Percentiles rank a stretch among this genome's conserved stretches.
phyloP scores from a whole-genome alignment of 2,888 invertebrate species.

The Zeuzera pyrina region DNA sequence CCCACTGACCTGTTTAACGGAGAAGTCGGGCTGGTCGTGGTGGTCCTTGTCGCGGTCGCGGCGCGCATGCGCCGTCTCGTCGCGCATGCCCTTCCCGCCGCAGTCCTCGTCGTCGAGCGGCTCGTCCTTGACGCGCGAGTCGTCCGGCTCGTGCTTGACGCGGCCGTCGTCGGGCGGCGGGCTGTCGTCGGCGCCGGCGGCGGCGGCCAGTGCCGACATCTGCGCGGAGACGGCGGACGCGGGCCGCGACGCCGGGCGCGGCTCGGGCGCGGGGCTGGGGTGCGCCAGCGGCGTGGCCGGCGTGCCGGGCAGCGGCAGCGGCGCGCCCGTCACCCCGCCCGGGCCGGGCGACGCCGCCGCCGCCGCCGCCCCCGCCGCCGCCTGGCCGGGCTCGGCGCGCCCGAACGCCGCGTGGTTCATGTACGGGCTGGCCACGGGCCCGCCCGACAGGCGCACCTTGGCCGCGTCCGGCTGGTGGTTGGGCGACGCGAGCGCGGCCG shows the following conservation, averaged over 20 bases:
- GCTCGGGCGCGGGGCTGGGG: slow-evolving; percentile 25
- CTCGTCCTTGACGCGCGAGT: slow-evolving; percentile 80
- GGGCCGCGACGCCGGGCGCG: slow-evolving; percentile 70
- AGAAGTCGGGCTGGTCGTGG: slow-evolving; percentile 36
- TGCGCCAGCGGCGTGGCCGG: slow-evolving; percentile 57
- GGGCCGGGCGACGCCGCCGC: slow-evolving; percentile 47
- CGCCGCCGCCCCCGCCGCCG: slow-evolving; percentile 54
- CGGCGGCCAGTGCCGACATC: slow-evolving; percentile 81
- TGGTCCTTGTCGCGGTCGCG: slow-evolving; percentile 66
- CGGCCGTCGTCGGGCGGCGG: slow-evolving; percentile 65
- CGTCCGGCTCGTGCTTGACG: slow-evolving; percentile 47
- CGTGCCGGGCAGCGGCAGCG: slow-evolving; percentile 49
- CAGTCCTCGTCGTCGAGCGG: slow-evolving; percentile 70
- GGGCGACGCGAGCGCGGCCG: slow-evolving; percentile 66
- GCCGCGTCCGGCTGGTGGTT: slow-evolving; percentile 72
- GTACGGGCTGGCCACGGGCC: slow-evolving; percentile 73
- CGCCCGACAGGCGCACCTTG: slow-evolving; percentile 70
- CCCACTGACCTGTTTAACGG: no score
- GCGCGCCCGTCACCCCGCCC: slow-evolving; percentile 60
- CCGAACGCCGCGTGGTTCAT: slow-evolving; percentile 54
- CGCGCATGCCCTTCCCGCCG: slow-evolving; percentile 76
- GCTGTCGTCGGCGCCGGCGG: slow-evolving; percentile 76
- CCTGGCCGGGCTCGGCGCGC: slow-evolving; percentile 51
- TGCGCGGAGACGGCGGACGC: slow-evolving; percentile 76
- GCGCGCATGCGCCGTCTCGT: slow-evolving; percentile 65